Percentiles rank a stretch among this genome's conserved stretches.
Evolutionary conservation across 2,888 invertebrate species (phyloP).

Genomic region (Palloptera scutellata): DNA sequence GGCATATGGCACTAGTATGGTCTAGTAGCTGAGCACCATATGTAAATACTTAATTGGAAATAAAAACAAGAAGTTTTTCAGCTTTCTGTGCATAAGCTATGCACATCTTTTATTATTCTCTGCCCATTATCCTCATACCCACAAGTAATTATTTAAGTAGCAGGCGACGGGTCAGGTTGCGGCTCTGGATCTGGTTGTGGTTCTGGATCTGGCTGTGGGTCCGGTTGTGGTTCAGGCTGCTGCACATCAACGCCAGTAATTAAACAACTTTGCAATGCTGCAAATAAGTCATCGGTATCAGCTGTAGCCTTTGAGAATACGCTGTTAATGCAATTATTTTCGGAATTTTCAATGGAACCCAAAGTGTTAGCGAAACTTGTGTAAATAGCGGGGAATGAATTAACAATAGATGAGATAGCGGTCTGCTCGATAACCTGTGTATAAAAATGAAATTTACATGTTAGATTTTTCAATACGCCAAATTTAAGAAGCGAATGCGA

Average conservation of each 20-base stretch:
- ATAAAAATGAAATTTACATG: too few relatives aligned
- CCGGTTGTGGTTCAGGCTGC: conserved; percentile 21
- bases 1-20: too few relatives aligned
- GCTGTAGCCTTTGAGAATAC: conserved; percentile 35
- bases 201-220: conserved; percentile 14
- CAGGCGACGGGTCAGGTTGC: conserved; percentile 5
- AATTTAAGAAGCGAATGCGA: too few relatives aligned
- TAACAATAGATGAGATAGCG: background rate
- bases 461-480: too few relatives aligned
- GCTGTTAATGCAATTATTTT: conserved; percentile 33
- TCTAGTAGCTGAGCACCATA: too few relatives aligned
- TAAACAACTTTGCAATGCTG: conserved; percentile 37
- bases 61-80: too few relatives aligned
- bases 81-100: too few relatives aligned
- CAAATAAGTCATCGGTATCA: conserved; percentile 34
- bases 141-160: too few relatives aligned
- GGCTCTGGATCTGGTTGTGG: conserved; percentile 20
- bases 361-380: conserved; percentile 18
- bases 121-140: too few relatives aligned
- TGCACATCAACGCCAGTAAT: conserved; percentile 36
- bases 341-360: conserved; percentile 28
- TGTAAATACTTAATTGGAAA: too few relatives aligned
- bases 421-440: too few relatives aligned
- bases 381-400: background rate
- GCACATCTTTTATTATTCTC: too few relatives aligned